Evolutionary conservation across 2,797 vertebrate species (phyloP).

Genomic region (Hypotaenidia philippensis): DNA sequence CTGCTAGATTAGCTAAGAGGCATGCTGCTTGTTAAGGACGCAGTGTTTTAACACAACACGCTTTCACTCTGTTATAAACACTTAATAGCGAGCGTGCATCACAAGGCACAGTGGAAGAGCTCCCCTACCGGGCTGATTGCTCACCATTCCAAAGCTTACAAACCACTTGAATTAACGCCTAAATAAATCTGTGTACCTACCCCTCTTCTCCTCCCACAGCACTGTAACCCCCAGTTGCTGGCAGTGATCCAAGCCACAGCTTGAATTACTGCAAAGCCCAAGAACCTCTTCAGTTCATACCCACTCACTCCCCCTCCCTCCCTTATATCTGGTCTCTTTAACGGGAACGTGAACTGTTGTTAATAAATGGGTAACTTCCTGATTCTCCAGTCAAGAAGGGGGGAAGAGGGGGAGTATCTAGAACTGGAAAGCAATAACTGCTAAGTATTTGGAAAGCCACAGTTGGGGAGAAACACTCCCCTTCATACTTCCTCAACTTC

Average conservation of each 20-base stretch:
- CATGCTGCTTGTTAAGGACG: neutral
- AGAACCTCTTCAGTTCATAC: neutral
- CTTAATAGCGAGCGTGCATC: neutral
- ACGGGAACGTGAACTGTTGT: neutral
- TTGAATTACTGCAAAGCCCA: neutral
- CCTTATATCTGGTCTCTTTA: neutral
- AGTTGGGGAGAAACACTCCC: accelerated
- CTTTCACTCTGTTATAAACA: constrained; percentile 59
- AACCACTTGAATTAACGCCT: constrained; percentile 26
- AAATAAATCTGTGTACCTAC: constrained; percentile 13
- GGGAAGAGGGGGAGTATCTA: neutral
- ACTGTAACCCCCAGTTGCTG: constrained; percentile 11
- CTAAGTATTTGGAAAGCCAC: neutral
- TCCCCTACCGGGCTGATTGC: constrained; percentile 63
- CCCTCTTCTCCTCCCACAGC: neutral
- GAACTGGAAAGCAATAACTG: neutral
- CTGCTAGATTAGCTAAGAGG: constrained; percentile 14
- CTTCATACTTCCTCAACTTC: neutral
- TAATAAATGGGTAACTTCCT: neutral
- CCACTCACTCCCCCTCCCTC: neutral
- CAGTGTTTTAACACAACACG: constrained; percentile 49
- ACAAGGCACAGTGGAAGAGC: constrained; percentile 23
- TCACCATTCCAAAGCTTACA: constrained; percentile 48
- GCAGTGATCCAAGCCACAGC: constrained; percentile 21
- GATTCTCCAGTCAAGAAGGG: neutral